Conservation (phyloP, 2,113 vertebrate genomes). For the Bucco capensis region DNA sequence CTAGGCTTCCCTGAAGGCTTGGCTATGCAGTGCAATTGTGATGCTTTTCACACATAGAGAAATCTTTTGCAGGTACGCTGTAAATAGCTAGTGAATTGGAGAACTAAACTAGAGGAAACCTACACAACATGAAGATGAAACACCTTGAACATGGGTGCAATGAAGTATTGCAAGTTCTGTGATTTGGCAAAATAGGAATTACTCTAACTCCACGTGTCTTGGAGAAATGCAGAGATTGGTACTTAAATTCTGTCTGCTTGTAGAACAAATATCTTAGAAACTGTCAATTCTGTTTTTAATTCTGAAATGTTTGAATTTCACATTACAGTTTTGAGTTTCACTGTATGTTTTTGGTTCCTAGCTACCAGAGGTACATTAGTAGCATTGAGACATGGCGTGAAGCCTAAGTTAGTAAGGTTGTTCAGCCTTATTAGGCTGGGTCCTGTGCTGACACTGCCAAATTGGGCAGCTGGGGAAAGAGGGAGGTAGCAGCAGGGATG, state of each 20-base stretch:
- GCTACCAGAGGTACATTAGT: not conserved
- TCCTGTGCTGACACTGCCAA: not conserved
- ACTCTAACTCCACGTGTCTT: not conserved
- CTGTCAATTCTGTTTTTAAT: not conserved
- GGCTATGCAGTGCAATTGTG: not conserved
- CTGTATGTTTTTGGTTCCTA: not conserved
- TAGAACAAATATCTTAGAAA: not conserved
- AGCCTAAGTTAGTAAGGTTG: not conserved
- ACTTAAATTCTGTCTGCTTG: not conserved
- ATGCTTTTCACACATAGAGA: not conserved
- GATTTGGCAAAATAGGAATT: not conserved
- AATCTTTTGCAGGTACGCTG: not conserved
- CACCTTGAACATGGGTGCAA: not conserved
- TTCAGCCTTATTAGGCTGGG: not conserved
- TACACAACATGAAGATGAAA: not conserved
- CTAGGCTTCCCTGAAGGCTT: not conserved
- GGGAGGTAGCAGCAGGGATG: not conserved
- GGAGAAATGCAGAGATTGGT: not conserved
- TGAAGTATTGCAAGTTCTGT: not conserved
- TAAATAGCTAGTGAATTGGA: not conserved
- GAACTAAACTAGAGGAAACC: not conserved
- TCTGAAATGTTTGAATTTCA: not conserved
- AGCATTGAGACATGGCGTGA: not conserved
- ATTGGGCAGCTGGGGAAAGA: slow-evolving; percentile 2
- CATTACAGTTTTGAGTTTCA: not conserved